Conservation (phyloP, 2,113 vertebrate species). For the Clarias batrachus region DNA sequence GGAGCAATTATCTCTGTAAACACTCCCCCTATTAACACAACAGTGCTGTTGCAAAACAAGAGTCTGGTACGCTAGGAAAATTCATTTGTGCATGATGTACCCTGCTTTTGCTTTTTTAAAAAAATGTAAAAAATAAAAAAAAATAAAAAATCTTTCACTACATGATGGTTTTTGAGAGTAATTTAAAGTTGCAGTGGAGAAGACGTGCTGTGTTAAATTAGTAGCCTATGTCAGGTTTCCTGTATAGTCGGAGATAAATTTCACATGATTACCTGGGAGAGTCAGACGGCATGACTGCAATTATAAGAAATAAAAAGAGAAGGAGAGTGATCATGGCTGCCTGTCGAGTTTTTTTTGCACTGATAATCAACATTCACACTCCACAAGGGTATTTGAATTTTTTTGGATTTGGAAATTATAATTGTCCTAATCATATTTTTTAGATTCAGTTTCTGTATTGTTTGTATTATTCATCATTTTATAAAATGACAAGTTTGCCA, state of each 20-base stretch:
- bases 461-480: background rate
- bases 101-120: slow-evolving; percentile 23
- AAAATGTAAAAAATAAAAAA: too few species aligned
- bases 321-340: background rate
- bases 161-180: slow-evolving; percentile 38
- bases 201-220: slow-evolving; percentile 41
- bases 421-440: background rate
- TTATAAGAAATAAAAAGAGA: slow-evolving; percentile 6
- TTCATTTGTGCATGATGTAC: background rate
- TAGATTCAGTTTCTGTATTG: background rate
- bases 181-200: slow-evolving; percentile 38
- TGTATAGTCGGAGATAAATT: slow-evolving; percentile 41
- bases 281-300: slow-evolving; percentile 15
- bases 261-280: slow-evolving; percentile 46
- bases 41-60: background rate
- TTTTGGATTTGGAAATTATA: background rate
- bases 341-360: background rate
- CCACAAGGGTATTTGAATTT: background rate
- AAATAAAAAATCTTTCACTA: slow-evolving; percentile 1
- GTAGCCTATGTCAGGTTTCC: slow-evolving; percentile 33
- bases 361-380: background rate
- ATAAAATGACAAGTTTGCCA: background rate
- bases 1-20: slow-evolving; percentile 1
- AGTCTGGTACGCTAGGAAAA: background rate
- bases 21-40: background rate